These are phyloP conservation scores for Caenorhabditis briggsae DNA, from an alignment of 1,140 invertebrate genomes.

Conservation along the genomic window DNA sequence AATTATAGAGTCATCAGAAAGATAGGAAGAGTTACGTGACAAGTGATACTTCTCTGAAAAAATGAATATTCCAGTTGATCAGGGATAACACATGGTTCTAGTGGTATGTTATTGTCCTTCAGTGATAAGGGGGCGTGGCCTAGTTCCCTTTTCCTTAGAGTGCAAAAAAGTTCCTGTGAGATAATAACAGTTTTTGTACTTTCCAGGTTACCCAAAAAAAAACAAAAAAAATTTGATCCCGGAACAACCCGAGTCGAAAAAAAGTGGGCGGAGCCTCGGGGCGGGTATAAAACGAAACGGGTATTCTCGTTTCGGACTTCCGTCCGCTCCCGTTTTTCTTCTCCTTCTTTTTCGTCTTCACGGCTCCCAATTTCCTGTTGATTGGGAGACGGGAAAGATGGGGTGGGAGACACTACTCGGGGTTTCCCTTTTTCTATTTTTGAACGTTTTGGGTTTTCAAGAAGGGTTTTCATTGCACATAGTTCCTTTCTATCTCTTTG, in stretches of 20 bases:
- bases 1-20: slow-evolving; percentile 1
- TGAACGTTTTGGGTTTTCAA: not conserved
- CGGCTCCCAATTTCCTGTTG: slow-evolving; percentile 43
- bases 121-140: no score
- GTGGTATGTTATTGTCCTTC: no score
- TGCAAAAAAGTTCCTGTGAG: no score
- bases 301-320: slow-evolving; percentile 41
- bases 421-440: slow-evolving; percentile 33
- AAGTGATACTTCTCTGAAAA: not conserved
- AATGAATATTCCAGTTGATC: slow-evolving; percentile 37
- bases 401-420: not conserved
- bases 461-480: not conserved
- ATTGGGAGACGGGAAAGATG: slow-evolving; percentile 22
- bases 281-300: slow-evolving; percentile 41
- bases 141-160: no score
- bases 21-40: not conserved
- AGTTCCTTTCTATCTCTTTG: not conserved
- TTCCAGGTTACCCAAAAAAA: no score
- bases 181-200: no score
- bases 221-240: slow-evolving; percentile 1
- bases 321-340: slow-evolving; percentile 24
- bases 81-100: not conserved
- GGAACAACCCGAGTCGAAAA: slow-evolving; percentile 12
- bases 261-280: not conserved
- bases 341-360: slow-evolving; percentile 20